Evolutionary conservation across 1,140 invertebrate genomes (phyloP).

Genomic region (Kradibia gibbosae): DNA sequence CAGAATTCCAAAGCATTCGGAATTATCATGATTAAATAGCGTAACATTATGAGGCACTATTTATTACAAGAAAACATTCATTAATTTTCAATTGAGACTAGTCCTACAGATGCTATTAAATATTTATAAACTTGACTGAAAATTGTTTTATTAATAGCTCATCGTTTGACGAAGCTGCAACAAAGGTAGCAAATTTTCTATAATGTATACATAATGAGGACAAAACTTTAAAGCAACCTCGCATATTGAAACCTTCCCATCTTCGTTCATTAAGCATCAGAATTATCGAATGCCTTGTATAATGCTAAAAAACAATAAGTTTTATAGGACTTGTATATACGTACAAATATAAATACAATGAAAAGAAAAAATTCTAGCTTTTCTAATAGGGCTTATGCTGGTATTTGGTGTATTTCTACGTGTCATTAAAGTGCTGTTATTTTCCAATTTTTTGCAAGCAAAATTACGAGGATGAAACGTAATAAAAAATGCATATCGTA

Average conservation of each 20-base stretch:
- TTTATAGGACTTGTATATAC: not conserved
- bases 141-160: no score
- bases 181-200: not conserved
- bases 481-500: not conserved
- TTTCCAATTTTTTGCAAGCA: constrained; percentile 4
- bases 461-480: constrained; percentile 48
- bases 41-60: constrained; percentile 22
- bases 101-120: not conserved
- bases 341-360: not conserved
- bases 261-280: not conserved
- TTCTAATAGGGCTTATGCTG: constrained; percentile 2
- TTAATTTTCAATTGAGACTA: not conserved
- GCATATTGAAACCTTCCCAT: not conserved
- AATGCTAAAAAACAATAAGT: not conserved
- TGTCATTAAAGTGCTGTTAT: constrained; percentile 19
- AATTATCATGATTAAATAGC: not conserved
- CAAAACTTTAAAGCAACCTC: no score
- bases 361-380: constrained; percentile 5
- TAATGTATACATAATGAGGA: no score
- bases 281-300: not conserved
- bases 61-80: constrained; percentile 12
- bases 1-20: not conserved
- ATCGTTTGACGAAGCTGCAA: no score
- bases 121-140: not conserved
- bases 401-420: constrained; percentile 28